Evolutionary conservation across 2,797 vertebrate genomes (phyloP).

Genomic region (Sebastes ruberrimus): DNA sequence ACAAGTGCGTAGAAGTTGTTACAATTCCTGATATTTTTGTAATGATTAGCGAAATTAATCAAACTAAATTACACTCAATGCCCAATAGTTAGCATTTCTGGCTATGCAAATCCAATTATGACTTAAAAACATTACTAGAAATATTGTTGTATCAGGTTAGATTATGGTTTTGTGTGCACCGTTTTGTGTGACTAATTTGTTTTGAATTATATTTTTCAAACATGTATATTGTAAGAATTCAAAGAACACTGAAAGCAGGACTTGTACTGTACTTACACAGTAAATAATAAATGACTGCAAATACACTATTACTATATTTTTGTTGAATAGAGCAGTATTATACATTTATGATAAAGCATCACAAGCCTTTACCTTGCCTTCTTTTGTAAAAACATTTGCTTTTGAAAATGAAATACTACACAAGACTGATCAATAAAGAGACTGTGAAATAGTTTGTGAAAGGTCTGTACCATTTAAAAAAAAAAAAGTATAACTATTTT

Average conservation of each 20-base stretch:
- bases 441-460: conserved; percentile 66
- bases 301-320: conserved; percentile 73
- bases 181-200: conserved; percentile 76
- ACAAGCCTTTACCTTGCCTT: conserved; percentile 47
- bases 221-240: conserved; percentile 78
- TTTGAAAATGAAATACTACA: conserved; percentile 72
- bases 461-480: conserved; percentile 55
- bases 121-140: conserved; percentile 71
- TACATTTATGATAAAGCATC: conserved; percentile 68
- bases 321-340: conserved; percentile 68
- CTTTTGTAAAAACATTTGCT: conserved; percentile 73
- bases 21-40: conserved; percentile 62
- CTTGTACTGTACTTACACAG: conserved; percentile 80
- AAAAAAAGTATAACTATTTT: conserved; percentile 51
- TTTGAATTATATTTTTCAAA: conserved; percentile 76
- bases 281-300: conserved; percentile 76
- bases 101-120: conserved; percentile 80
- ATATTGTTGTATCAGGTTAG: conserved; percentile 54
- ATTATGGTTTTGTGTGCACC: conserved; percentile 58
- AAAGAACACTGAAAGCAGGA: conserved; percentile 76
- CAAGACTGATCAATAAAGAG: conserved; percentile 75
- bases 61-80: conserved; percentile 71
- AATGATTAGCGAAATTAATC: conserved; percentile 78
- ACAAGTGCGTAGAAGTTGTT: conserved; percentile 48
- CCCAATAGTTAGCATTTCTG: conserved; percentile 72